Percentiles rank a stretch among this genome's conserved stretches.
phyloP scores from a whole-genome alignment of 2,113 vertebrate species.

The Gila orcuttii region DNA sequence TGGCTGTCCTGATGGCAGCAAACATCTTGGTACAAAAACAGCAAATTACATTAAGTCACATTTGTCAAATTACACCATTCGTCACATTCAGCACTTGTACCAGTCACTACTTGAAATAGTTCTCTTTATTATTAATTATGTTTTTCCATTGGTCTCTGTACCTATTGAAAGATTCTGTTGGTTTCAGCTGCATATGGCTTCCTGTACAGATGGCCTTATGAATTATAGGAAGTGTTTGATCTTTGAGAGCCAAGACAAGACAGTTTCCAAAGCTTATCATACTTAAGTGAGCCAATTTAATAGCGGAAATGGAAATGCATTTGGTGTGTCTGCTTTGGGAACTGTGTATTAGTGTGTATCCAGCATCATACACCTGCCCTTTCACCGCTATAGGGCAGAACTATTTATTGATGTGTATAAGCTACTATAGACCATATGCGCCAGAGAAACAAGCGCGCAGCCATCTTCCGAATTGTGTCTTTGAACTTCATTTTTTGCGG shows the following conservation, averaged over 20 bases:
- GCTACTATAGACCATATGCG: neutral
- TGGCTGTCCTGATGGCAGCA: neutral
- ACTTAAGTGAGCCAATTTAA: conserved; percentile 69
- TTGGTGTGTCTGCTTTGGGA: conserved; percentile 63
- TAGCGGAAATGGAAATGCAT: conserved; percentile 73
- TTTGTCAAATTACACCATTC: conserved; percentile 23
- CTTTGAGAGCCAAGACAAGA: conserved; percentile 56
- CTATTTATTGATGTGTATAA: neutral
- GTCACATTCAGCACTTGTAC: conserved; percentile 6
- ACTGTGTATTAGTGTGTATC: conserved; percentile 50
- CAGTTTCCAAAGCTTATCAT: conserved; percentile 65
- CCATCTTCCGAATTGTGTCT: too few relatives aligned
- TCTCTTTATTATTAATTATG: conserved; percentile 11
- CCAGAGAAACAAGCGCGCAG: too few relatives aligned
- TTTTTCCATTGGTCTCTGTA: neutral
- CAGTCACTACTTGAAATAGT: conserved; percentile 16
- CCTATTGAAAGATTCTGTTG: conserved; percentile 25
- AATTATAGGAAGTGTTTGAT: conserved; percentile 64
- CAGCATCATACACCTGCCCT: conserved; percentile 42
- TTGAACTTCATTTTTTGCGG: too few relatives aligned
- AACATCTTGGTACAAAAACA: conserved; percentile 15
- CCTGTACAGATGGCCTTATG: conserved; percentile 43
- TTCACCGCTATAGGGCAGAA: neutral
- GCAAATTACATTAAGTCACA: conserved; percentile 22
- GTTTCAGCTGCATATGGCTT: conserved; percentile 34